A percentile compares a stretch with the other conserved stretches of the same genome.
Conservation (phyloP, 2,888 invertebrate species). For the Strigamia crassipes region DNA sequence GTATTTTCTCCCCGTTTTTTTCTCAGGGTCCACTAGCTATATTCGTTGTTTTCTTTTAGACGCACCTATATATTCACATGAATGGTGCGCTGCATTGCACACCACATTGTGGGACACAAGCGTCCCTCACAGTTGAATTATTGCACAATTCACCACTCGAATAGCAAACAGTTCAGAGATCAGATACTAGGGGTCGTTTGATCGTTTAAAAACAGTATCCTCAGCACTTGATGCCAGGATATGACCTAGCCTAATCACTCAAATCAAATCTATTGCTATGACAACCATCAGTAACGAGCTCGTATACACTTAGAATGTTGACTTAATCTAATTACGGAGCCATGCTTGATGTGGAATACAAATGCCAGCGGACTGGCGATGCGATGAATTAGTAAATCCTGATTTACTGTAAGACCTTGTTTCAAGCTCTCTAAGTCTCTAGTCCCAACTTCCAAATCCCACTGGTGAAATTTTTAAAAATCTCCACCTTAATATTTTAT, state of each 20-base stretch:
- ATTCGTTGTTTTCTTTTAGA: background rate
- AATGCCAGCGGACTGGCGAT: background rate
- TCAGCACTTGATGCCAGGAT: slow-evolving; percentile 28
- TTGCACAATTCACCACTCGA: slow-evolving; percentile 17
- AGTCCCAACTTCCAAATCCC: background rate
- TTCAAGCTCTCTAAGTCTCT: background rate
- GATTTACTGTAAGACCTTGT: slow-evolving; percentile 14
- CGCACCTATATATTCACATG: background rate
- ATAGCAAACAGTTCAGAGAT: slow-evolving; percentile 4
- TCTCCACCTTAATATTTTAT: background rate
- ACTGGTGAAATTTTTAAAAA: background rate
- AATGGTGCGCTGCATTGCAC: background rate
- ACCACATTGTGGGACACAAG: background rate
- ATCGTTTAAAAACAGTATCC: slow-evolving; percentile 31
- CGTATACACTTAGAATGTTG: slow-evolving; percentile 27
- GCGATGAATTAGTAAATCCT: slow-evolving; percentile 22
- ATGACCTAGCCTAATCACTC: slow-evolving; percentile 28
- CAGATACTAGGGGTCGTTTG: slow-evolving; percentile 18
- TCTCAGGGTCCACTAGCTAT: background rate
- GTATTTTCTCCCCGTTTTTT: too few species aligned
- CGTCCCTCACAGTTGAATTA: background rate
- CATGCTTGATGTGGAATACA: slow-evolving; percentile 11
- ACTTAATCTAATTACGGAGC: slow-evolving; percentile 28
- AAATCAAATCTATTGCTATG: slow-evolving; percentile 31
- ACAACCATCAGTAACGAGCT: slow-evolving; percentile 24